phyloP scores from a whole-genome alignment of 1,140 invertebrate species.

The Drosophila lacteicornis region DNA sequence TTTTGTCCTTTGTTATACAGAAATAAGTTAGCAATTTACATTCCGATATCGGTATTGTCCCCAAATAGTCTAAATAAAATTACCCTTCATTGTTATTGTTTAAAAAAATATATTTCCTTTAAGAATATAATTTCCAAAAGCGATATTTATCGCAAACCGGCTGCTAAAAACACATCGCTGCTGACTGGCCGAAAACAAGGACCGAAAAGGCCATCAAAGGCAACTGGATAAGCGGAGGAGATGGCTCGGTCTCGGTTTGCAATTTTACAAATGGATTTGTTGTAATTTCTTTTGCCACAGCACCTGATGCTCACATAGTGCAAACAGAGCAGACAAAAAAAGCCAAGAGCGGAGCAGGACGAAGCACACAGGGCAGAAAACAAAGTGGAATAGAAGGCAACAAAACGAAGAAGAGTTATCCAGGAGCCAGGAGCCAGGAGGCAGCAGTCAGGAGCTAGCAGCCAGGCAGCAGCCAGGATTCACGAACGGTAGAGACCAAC shows the following conservation, averaged over 20 bases:
- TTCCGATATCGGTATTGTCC: too few relatives aligned
- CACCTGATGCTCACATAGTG: conserved; percentile 77
- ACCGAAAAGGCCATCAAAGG: conserved; percentile 62
- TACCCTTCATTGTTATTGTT: background rate
- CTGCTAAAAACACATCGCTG: conserved; percentile 6
- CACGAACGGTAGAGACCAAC: conserved; percentile 54
- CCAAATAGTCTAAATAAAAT: too few relatives aligned
- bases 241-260: conserved; percentile 74
- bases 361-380: conserved; percentile 46
- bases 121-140: background rate
- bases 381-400: conserved; percentile 69
- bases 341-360: conserved; percentile 12
- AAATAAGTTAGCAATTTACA: too few relatives aligned
- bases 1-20: too few relatives aligned
- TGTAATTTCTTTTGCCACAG: conserved; percentile 82
- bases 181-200: conserved; percentile 22
- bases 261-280: conserved; percentile 83
- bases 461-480: background rate
- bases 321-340: conserved; percentile 49
- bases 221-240: conserved; percentile 64
- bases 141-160: conserved; percentile 20
- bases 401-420: conserved; percentile 41
- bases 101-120: background rate
- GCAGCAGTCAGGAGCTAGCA: background rate
- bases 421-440: background rate